phyloP scores from a whole-genome alignment of 2,113 vertebrate species.

The Hemicordylus capensis region DNA sequence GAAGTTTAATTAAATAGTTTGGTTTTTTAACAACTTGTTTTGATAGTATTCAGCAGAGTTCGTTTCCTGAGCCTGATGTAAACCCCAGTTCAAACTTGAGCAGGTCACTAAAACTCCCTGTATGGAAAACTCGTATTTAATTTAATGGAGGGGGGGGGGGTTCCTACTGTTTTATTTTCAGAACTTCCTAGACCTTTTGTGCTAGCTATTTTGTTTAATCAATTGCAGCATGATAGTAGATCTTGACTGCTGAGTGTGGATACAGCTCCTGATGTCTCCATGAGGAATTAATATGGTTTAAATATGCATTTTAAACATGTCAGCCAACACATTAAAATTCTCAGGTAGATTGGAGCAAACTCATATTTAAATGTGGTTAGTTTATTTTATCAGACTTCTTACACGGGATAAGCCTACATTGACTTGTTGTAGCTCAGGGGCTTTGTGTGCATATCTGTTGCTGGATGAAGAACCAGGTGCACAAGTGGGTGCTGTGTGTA shows the following conservation, averaged over 20 bases:
- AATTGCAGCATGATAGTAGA: background rate
- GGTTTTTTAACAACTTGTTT: background rate
- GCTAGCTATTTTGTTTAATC: background rate
- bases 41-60: background rate
- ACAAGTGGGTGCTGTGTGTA: background rate
- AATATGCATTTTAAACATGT: conserved; percentile 3
- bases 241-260: background rate
- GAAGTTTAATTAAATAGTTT: too few relatives aligned
- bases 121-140: background rate
- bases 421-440: background rate
- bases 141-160: background rate
- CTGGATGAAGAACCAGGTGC: too few relatives aligned
- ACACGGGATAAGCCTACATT: background rate
- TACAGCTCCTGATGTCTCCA: background rate
- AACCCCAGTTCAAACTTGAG: background rate
- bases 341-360: background rate
- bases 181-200: background rate
- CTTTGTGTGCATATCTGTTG: background rate
- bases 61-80: background rate
- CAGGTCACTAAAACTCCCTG: background rate
- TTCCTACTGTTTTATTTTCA: background rate
- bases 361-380: background rate
- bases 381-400: background rate
- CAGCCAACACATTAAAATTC: background rate
- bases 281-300: background rate